A percentile compares a stretch with the other conserved stretches of the same genome.
These are phyloP conservation scores for Dyspetes luteomarginatus DNA, from an alignment of 2,888 invertebrate genomes.

Conservation along the genomic window DNA sequence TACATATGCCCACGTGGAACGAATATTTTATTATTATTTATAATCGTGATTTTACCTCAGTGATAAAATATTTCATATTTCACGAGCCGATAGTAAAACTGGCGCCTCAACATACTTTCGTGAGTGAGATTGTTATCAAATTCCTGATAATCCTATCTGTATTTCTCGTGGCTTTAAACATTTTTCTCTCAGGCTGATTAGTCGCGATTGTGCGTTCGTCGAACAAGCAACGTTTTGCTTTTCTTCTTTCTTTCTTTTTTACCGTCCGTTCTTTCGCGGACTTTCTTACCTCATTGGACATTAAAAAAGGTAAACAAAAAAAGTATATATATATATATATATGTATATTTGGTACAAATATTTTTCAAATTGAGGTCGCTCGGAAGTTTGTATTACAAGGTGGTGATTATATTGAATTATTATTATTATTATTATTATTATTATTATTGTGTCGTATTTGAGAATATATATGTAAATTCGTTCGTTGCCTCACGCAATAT, in stretches of 20 bases:
- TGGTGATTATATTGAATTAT: background rate
- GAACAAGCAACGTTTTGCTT: conserved; percentile 1
- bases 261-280: background rate
- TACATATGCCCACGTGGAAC: too few species aligned
- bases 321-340: background rate
- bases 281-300: background rate
- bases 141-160: conserved; percentile 19
- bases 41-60: too few species aligned
- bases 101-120: background rate
- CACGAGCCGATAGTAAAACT: background rate
- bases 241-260: background rate
- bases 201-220: conserved; percentile 34
- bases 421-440: too few species aligned
- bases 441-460: too few species aligned
- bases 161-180: conserved; percentile 3
- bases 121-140: conserved; percentile 22
- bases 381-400: background rate
- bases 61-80: too few species aligned
- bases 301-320: too few species aligned
- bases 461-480: too few species aligned
- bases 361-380: background rate
- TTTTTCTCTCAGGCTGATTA: conserved; percentile 23
- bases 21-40: too few species aligned
- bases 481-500: too few species aligned
- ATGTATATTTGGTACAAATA: background rate